phyloP scores from a whole-genome alignment of 2,113 vertebrate species.

The Arvicanthis niloticus region DNA sequence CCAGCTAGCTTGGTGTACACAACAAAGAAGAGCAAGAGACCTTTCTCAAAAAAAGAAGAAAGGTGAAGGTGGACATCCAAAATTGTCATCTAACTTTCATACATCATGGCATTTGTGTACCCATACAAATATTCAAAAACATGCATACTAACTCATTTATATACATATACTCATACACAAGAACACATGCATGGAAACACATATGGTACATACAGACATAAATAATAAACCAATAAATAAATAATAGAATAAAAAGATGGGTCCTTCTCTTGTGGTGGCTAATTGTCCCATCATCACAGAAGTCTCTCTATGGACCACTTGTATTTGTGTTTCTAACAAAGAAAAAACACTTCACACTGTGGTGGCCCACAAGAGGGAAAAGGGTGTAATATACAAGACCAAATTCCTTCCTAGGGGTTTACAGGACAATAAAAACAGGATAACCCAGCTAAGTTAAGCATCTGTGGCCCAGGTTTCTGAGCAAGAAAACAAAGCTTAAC shows the following conservation, averaged over 20 bases:
- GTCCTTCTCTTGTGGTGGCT: not conserved
- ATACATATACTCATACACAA: not conserved
- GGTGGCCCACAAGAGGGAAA: not conserved
- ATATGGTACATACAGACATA: not conserved
- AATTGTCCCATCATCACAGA: not conserved
- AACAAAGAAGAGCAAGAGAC: not conserved
- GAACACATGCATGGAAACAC: not conserved
- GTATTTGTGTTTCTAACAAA: constrained; percentile 16
- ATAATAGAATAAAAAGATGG: not conserved
- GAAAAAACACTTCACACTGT: not conserved
- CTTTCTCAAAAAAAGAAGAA: not conserved
- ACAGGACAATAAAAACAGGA: not conserved
- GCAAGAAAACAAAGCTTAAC: not conserved
- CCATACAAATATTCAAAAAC: not conserved
- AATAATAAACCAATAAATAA: not conserved
- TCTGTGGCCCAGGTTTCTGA: not conserved
- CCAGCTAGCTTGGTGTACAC: too few species aligned
- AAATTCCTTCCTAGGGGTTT: not conserved
- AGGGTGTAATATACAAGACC: not conserved
- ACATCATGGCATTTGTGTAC: not conserved
- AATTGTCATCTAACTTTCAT: not conserved
- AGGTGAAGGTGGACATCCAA: not conserved
- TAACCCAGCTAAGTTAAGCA: not conserved
- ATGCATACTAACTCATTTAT: not conserved
- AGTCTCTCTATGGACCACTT: not conserved